Evolutionary conservation across 2,888 invertebrate genomes (phyloP), one percentile per base, ranked within the genome.

Genomic region (Lottia gigantea): DNA sequence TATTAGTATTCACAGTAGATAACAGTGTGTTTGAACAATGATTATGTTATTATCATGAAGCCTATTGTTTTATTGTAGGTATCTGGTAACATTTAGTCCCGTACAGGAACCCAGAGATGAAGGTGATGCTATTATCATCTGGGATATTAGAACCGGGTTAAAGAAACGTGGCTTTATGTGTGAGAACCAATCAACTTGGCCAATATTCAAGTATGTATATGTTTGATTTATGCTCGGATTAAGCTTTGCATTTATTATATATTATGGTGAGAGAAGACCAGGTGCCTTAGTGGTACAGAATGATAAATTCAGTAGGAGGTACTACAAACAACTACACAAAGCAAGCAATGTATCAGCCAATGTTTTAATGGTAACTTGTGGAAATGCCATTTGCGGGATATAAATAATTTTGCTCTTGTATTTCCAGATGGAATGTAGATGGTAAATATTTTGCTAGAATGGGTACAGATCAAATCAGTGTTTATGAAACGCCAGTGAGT

Each of bases 71-170:
- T 66, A 66, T 81, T 86, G 46, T 82, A 92, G 91, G 84, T 98
- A 97, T 88, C 89, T 98, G 76, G 96, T 98, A 1, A 96, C 97
- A 0, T 98, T 97, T 88, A 95, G 97, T 47, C 95, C 96, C 0
- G 92, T 93, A 71, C 91, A 92, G 19, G 90, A 90, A 77, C 86
- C 86, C 64, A 83, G 83, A 92, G 88, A 94, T 91, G 89, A 96
- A 93, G 90, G 90, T 76, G 94, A 95, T 84, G 93, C 97, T 19
- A 87, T 92, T 72, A 94, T 96, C 70, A 95, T 99, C 84, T 99
- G 98, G 97, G 98, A 99, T 89, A 95, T 98, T 75, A 92, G 96
- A 77, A 97, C 97, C 7, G 98, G 97, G 12, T 92, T 93, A 82
- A 96, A 97, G 87, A 97, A 96, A 87, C 93, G 98, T 80, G 93